These are phyloP conservation scores for Arge pagana DNA, from an alignment of 2,888 invertebrate genomes.

Conservation along the genomic window DNA sequence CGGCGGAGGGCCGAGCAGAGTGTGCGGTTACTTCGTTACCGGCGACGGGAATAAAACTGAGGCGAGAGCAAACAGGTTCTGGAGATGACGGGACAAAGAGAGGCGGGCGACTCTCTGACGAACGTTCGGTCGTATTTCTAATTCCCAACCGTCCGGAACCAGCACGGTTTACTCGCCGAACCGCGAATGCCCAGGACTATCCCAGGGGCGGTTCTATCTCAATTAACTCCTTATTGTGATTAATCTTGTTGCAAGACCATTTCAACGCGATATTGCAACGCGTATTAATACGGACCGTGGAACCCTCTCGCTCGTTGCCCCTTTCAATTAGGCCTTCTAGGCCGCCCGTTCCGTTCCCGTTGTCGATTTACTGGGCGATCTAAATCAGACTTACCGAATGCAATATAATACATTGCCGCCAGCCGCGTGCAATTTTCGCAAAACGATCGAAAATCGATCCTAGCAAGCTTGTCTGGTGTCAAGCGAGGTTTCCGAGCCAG, in stretches of 20 bases:
- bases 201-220: slow-evolving; percentile 13
- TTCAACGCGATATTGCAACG: slow-evolving; percentile 12
- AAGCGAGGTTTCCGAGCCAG: too few species aligned
- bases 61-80: not conserved
- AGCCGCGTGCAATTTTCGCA: too few species aligned
- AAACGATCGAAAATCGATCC: too few species aligned
- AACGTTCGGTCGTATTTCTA: slow-evolving; percentile 3
- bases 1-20: too few species aligned
- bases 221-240: slow-evolving; percentile 19
- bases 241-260: slow-evolving; percentile 20
- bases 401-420: too few species aligned
- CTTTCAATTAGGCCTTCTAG: slow-evolving; percentile 9
- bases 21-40: too few species aligned
- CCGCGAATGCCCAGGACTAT: slow-evolving; percentile 2
- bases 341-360: slow-evolving; percentile 11
- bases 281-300: slow-evolving; percentile 9
- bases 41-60: not conserved
- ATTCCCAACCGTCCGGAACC: not conserved
- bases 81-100: not conserved
- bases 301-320: slow-evolving; percentile 6
- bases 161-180: too few species aligned
- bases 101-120: not conserved
- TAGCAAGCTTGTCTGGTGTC: too few species aligned
- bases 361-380: slow-evolving; percentile 1
- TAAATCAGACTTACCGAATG: too few species aligned